phyloP scores from a whole-genome alignment of 1,140 invertebrate genomes.

The Latrodectus geometricus region DNA sequence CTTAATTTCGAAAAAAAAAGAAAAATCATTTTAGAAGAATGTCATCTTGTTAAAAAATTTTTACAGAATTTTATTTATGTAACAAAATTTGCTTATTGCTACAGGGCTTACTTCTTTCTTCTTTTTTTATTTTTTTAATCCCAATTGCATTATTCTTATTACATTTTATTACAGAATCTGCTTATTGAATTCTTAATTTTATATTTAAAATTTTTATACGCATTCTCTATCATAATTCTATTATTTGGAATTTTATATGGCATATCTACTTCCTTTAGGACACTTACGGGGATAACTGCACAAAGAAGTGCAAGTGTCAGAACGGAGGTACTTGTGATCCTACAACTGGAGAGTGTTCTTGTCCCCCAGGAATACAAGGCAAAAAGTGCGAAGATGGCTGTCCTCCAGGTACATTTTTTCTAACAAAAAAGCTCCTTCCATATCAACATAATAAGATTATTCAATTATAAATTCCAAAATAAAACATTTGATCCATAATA shows the following conservation, averaged over 20 bases:
- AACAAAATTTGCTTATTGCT: too few species aligned
- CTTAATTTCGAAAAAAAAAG: too few species aligned
- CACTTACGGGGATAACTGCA: slow-evolving; percentile 82
- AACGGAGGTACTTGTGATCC: slow-evolving; percentile 89
- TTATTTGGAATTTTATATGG: neutral
- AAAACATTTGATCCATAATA: too few species aligned
- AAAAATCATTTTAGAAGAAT: too few species aligned
- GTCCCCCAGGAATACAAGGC: slow-evolving; percentile 73
- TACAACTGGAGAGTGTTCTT: slow-evolving; percentile 81
- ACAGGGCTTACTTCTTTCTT: too few species aligned
- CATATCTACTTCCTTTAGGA: slow-evolving; percentile 17
- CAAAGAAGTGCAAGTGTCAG: slow-evolving; percentile 88
- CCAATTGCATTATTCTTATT: neutral
- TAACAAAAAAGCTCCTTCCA: neutral
- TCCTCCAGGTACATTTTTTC: slow-evolving; percentile 39
- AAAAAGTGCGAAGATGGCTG: slow-evolving; percentile 81
- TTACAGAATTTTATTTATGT: too few species aligned
- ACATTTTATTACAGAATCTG: neutral
- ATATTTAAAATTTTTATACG: neutral
- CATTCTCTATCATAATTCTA: neutral
- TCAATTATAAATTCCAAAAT: neutral
- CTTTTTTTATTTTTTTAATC: too few species aligned
- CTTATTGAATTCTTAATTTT: neutral
- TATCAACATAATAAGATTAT: neutral
- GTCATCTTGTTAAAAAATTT: too few species aligned